Evolutionary conservation across 2,113 vertebrate genomes (phyloP).

Genomic region (Ariopsis seemanni): DNA sequence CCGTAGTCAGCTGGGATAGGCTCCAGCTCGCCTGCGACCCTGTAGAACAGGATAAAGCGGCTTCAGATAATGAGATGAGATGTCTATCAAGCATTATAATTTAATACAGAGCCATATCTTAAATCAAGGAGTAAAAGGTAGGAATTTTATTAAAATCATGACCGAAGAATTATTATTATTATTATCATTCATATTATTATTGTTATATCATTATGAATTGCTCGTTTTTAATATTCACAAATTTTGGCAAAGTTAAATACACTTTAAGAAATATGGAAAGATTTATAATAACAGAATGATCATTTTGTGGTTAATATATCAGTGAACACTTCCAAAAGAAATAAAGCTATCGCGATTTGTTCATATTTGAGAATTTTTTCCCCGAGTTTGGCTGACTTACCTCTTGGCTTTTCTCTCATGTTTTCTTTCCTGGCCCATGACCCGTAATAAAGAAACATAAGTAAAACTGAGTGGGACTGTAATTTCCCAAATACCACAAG

Average conservation of each 20-base stretch:
- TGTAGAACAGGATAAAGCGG: no score
- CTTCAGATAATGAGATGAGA: no score
- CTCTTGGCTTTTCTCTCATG: conserved; percentile 17
- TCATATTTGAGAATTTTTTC: conserved; percentile 39
- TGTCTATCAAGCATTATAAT: neutral
- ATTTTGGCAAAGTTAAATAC: conserved; percentile 3
- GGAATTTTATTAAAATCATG: conserved; percentile 2
- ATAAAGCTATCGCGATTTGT: conserved; percentile 24
- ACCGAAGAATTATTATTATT: neutral
- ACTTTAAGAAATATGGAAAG: conserved; percentile 7
- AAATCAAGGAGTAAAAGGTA: neutral
- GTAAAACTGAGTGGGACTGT: conserved; percentile 5
- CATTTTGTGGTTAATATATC: conserved; percentile 26
- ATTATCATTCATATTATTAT: neutral
- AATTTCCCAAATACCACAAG: conserved; percentile 15
- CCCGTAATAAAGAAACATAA: conserved; percentile 15
- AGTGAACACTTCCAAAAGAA: conserved; percentile 27
- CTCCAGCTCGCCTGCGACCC: no score
- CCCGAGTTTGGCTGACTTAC: conserved; percentile 35
- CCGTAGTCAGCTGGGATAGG: no score
- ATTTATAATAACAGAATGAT: conserved; percentile 24
- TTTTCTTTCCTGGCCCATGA: conserved; percentile 22
- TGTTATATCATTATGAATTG: conserved; percentile 2
- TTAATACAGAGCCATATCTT: neutral
- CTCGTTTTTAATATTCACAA: neutral